Evolutionary conservation across 2,113 vertebrate genomes (phyloP), one percentile per base, ranked within the genome.

Genomic region (Chloebia gouldiae): DNA sequence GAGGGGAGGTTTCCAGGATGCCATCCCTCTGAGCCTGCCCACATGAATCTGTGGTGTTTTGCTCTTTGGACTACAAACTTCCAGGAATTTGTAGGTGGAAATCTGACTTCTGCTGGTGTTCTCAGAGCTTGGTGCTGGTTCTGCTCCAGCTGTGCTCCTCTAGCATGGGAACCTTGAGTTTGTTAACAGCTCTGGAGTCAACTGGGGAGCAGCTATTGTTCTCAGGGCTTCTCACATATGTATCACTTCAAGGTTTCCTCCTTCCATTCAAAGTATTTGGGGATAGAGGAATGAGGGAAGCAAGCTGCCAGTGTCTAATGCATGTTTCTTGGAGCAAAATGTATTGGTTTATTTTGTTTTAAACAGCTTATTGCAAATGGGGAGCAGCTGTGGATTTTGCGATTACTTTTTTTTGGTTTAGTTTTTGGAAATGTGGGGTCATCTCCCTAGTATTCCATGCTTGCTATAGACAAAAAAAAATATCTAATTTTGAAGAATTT

Each of bases 361-460:
- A 88, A 86, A 92, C n/a, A 60, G 60, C 68, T 93, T 90, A 37
- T 35, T 94, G 56, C 47, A 94, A 94, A 95, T 95, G 59, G 28
- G 56, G 64, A 94, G 56, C 94, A 97, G 92, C 92, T 97, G 96
- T 93, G 92, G 64, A 27, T 86, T 87, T 85, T 77, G 75, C 39
- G 59, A 61, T 81, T 33, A 44, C 24, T 83, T 42, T 61, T 42
- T 65, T 44, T 42, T 44, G 51, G 2, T 68, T 77, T 73, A 33
- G n/a, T 47, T 76, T 90, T 57, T 78, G 8, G 77, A 91, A 95
- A 63, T 0, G 2, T 35, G 28, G 40, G 61, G 57, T 92, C 40
- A 44, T 91, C 60, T 88, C 60, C 49, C 47, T 60, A 18, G 59
- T 63, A 56, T 86, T 94, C 75, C 30, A 27, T 44, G 17, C 28